Percentiles rank a stretch among this genome's conserved stretches.
These are phyloP conservation scores for Haliclona indistincta DNA, from an alignment of 37 sponge, comb jelly and placozoan genomes.

Conservation along the genomic window DNA sequence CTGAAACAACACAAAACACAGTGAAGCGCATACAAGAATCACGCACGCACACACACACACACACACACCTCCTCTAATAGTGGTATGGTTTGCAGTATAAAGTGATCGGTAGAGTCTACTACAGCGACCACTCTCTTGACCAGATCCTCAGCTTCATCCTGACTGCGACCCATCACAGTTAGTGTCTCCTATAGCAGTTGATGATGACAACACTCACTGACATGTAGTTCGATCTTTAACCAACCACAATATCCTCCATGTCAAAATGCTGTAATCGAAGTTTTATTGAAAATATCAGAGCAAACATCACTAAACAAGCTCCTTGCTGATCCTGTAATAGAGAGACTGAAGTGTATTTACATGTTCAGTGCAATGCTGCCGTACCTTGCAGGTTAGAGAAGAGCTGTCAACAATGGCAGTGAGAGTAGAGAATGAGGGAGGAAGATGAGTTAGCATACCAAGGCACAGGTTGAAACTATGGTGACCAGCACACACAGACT, in stretches of 20 bases:
- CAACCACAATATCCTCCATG: slow-evolving; percentile 31
- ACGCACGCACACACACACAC: not conserved
- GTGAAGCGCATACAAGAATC: not conserved
- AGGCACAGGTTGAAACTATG: slow-evolving; percentile 49
- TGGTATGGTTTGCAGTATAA: slow-evolving; percentile 29
- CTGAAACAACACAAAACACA: slow-evolving; percentile 4
- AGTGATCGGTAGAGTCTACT: slow-evolving; percentile 54
- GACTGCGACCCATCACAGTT: slow-evolving; percentile 20
- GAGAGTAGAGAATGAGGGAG: slow-evolving; percentile 45
- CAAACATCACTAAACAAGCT: slow-evolving; percentile 30
- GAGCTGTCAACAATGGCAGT: slow-evolving; percentile 31
- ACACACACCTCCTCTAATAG: slow-evolving; percentile 16
- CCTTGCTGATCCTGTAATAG: slow-evolving; percentile 12
- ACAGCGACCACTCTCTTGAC: slow-evolving; percentile 49
- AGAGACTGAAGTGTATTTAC: not conserved
- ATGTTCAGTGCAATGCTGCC: not conserved
- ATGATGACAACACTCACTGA: not conserved
- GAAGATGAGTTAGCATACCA: slow-evolving; percentile 49
- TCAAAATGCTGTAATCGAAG: slow-evolving; percentile 50
- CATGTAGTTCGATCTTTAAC: not conserved
- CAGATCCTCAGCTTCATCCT: slow-evolving; percentile 69
- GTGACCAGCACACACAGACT: slow-evolving; percentile 55
- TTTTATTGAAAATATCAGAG: slow-evolving; percentile 25
- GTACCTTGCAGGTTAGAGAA: slow-evolving; percentile 41
- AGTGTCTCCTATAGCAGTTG: slow-evolving; percentile 43